These are phyloP conservation scores for Condylostylus longicornis DNA, from an alignment of 1,140 invertebrate genomes.

Conservation along the genomic window DNA sequence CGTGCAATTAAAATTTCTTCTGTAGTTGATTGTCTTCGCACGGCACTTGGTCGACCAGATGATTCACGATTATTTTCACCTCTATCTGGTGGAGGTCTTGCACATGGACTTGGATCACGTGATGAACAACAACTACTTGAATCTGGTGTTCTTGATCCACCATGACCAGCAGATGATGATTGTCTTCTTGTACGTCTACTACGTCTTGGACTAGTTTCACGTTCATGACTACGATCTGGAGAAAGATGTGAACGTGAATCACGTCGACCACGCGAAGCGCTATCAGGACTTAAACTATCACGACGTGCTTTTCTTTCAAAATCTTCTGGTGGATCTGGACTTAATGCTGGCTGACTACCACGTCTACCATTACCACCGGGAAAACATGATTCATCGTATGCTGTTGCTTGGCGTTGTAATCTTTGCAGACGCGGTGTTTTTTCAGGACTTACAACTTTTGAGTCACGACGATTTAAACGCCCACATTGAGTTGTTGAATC, in stretches of 20 bases:
- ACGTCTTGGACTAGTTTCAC: slow-evolving; percentile 53
- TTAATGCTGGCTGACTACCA: slow-evolving; percentile 64
- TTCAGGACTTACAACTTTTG: slow-evolving; percentile 50
- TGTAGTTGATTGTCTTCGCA: slow-evolving; percentile 73
- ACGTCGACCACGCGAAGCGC: slow-evolving; percentile 52
- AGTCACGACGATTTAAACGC: slow-evolving; percentile 46
- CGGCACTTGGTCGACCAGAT: slow-evolving; percentile 40
- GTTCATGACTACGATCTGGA: slow-evolving; percentile 55
- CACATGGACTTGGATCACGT: slow-evolving; percentile 55
- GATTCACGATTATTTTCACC: slow-evolving; percentile 33
- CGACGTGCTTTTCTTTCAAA: slow-evolving; percentile 51
- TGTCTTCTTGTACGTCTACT: slow-evolving; percentile 47
- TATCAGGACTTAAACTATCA: slow-evolving; percentile 76
- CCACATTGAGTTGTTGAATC: slow-evolving; percentile 74
- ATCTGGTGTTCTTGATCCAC: slow-evolving; percentile 47
- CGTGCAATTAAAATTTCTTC: slow-evolving; percentile 81
- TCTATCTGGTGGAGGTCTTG: slow-evolving; percentile 38
- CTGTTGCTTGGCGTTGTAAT: slow-evolving; percentile 68
- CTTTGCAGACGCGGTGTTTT: slow-evolving; percentile 50
- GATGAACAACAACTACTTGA: slow-evolving; percentile 58
- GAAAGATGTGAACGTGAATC: slow-evolving; percentile 64
- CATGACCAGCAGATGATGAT: slow-evolving; percentile 62
- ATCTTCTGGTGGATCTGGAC: slow-evolving; percentile 49
- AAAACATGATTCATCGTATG: slow-evolving; percentile 66
- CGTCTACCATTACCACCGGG: slow-evolving; percentile 50